Conservation (phyloP, 2,113 vertebrate species). For the Paradoxurus hermaphroditus region DNA sequence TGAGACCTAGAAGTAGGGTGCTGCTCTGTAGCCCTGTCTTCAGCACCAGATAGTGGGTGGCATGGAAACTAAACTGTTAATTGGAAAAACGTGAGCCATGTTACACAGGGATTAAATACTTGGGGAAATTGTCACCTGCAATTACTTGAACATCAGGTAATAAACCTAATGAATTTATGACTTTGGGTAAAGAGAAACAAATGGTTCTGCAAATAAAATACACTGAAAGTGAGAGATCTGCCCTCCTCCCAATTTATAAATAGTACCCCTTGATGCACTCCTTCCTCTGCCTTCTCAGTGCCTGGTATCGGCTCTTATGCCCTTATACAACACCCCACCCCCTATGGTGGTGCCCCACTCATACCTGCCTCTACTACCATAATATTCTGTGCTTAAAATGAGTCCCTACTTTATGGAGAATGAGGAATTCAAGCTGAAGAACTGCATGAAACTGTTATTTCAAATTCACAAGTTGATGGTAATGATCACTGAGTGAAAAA, state of each 20-base stretch:
- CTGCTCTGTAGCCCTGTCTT: background rate
- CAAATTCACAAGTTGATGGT: background rate
- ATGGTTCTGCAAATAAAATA: conserved; percentile 3
- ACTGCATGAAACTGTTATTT: background rate
- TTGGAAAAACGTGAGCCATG: background rate
- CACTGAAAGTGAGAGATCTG: background rate
- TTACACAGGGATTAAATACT: background rate
- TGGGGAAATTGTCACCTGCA: background rate
- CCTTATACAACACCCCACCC: background rate
- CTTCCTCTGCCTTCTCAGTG: background rate
- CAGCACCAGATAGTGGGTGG: background rate
- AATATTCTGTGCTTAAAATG: background rate
- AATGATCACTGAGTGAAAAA: conserved; percentile 19
- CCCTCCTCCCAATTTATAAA: background rate
- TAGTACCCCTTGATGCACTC: background rate
- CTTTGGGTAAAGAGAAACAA: conserved; percentile 10
- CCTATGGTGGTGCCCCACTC: background rate
- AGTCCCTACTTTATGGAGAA: background rate
- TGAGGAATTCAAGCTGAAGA: background rate
- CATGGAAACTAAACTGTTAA: background rate
- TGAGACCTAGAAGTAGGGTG: background rate
- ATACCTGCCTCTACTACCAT: background rate
- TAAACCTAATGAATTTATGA: conserved; percentile 13
- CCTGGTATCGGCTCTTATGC: background rate
- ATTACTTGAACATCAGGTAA: background rate